Evolutionary conservation across 2,888 invertebrate genomes (phyloP).

Genomic region (Troides oblongomaculatus): DNA sequence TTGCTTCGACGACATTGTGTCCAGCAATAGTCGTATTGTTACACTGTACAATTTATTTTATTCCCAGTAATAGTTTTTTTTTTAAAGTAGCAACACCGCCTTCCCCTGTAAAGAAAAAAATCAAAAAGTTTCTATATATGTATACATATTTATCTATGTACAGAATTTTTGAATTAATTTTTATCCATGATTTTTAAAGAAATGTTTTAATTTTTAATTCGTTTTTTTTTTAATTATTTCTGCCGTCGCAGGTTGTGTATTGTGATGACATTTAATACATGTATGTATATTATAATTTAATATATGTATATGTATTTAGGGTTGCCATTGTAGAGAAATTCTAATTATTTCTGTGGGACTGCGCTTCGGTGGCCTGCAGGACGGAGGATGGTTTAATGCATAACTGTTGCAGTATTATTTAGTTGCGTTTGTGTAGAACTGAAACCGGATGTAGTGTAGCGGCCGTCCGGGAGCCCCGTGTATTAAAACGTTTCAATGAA

Average conservation of each 20-base stretch:
- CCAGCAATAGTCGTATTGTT: conserved; percentile 50
- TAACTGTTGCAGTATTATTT: conserved; percentile 60
- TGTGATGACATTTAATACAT: conserved; percentile 24
- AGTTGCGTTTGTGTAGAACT: conserved; percentile 47
- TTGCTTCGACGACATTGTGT: conserved; percentile 33
- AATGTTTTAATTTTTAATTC: neutral
- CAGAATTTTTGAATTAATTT: conserved; percentile 45
- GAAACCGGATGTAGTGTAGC: conserved; percentile 39
- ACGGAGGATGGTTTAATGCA: conserved; percentile 16
- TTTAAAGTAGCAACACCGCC: conserved; percentile 20
- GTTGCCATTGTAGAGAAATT: conserved; percentile 23
- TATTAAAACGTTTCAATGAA: conserved; percentile 48
- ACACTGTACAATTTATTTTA: conserved; percentile 57
- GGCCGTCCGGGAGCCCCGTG: conserved; percentile 37
- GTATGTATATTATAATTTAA: too few relatives aligned
- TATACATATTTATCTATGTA: conserved; percentile 43
- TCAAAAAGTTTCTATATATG: conserved; percentile 22
- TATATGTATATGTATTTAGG: neutral
- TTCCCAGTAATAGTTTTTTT: conserved; percentile 31
- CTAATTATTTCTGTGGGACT: conserved; percentile 13
- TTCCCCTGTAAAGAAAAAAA: conserved; percentile 33
- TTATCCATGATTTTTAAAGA: conserved; percentile 34
- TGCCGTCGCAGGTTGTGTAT: conserved; percentile 15
- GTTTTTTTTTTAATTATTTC: conserved; percentile 41
- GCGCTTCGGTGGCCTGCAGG: conserved; percentile 11